Conservation (phyloP, 2,888 invertebrate genomes). For the Lasius platythorax region DNA sequence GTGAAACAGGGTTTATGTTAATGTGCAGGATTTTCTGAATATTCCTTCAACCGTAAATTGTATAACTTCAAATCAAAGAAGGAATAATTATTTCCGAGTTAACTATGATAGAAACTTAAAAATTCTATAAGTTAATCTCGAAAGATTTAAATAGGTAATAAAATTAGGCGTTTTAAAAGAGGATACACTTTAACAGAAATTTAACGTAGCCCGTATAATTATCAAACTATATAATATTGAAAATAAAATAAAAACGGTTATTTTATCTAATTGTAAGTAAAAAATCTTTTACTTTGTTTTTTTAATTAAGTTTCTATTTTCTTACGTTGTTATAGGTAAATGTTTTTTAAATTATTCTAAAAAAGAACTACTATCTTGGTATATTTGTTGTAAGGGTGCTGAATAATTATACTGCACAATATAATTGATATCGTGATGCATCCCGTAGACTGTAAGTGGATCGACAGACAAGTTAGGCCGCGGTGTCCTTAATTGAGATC, state of each 20-base stretch:
- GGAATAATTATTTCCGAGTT: too few species aligned
- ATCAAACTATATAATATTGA: too few species aligned
- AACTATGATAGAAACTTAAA: too few species aligned
- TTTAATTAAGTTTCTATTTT: not conserved
- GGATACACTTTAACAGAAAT: too few species aligned
- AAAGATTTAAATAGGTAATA: too few species aligned
- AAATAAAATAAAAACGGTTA: not conserved
- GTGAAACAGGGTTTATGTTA: not conserved
- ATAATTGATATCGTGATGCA: conserved; percentile 17
- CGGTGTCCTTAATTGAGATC: conserved; percentile 76
- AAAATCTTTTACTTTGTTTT: not conserved
- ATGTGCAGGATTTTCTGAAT: not conserved
- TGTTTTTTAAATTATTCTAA: not conserved
- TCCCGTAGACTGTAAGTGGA: conserved; percentile 9
- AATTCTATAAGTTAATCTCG: too few species aligned
- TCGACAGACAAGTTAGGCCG: conserved; percentile 49
- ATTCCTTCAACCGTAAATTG: too few species aligned
- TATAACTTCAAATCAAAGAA: too few species aligned
- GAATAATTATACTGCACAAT: conserved; percentile 11
- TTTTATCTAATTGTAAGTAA: not conserved
- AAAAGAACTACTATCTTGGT: not conserved
- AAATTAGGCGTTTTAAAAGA: too few species aligned
- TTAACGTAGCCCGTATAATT: too few species aligned
- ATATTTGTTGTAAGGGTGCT: not conserved
- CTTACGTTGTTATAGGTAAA: not conserved